Conservation (phyloP, 1,140 invertebrate genomes). For the Myzus persicae region DNA sequence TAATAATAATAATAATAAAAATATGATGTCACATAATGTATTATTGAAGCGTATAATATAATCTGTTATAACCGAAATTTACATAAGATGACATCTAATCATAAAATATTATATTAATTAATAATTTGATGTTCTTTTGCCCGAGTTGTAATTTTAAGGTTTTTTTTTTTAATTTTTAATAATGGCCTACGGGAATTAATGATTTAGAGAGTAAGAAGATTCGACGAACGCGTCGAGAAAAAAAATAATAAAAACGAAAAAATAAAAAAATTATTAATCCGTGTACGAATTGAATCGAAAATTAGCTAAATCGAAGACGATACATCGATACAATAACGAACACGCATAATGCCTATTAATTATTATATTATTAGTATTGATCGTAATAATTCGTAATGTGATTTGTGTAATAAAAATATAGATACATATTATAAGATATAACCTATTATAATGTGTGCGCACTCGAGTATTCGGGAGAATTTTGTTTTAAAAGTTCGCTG, state of each 20-base stretch:
- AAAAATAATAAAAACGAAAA: constrained; percentile 19
- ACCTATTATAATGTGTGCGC: background rate
- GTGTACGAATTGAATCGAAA: background rate
- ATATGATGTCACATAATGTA: background rate
- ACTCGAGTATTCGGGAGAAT: background rate
- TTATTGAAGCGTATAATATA: background rate
- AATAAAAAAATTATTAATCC: background rate
- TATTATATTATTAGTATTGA: background rate
- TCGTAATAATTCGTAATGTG: background rate
- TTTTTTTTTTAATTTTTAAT: background rate
- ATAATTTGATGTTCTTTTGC: background rate
- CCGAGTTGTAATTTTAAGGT: background rate
- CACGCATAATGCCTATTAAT: background rate
- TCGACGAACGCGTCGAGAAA: background rate
- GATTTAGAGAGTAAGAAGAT: background rate
- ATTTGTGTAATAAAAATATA: background rate
- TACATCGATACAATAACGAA: background rate
- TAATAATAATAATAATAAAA: background rate
- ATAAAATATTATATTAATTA: background rate
- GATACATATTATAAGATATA: background rate
- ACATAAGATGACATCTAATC: background rate
- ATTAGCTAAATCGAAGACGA: background rate
- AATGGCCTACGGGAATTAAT: background rate
- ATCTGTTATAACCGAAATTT: background rate
- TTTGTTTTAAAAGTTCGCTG: background rate